A percentile compares a stretch with the other conserved stretches of the same genome.
These are phyloP conservation scores for Heliconius melpomene DNA, from an alignment of 1,140 invertebrate genomes.

Conservation along the genomic window DNA sequence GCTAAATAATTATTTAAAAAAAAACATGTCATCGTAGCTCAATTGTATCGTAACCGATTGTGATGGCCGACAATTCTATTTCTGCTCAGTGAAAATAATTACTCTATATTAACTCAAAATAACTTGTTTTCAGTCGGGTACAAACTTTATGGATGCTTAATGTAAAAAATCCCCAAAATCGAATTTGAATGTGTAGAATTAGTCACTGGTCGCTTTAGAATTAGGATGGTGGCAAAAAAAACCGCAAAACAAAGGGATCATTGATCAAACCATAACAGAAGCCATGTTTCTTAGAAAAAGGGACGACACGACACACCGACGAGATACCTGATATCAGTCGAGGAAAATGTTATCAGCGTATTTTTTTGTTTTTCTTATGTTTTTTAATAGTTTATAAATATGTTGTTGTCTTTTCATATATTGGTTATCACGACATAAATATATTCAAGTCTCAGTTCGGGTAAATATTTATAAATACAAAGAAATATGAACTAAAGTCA, in stretches of 20 bases:
- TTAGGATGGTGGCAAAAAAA: too few relatives aligned
- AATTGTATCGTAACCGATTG: too few relatives aligned
- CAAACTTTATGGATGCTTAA: too few relatives aligned
- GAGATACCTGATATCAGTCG: not conserved
- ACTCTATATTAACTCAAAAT: too few relatives aligned
- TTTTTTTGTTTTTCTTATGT: not conserved
- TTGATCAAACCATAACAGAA: constrained; percentile 6
- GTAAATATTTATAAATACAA: too few relatives aligned
- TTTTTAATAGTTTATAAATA: not conserved
- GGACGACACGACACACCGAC: not conserved
- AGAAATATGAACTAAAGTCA: too few relatives aligned
- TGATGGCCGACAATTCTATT: too few relatives aligned
- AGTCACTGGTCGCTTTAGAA: not conserved
- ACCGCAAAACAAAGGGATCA: not conserved
- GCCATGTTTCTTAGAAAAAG: not conserved
- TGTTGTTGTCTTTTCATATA: too few relatives aligned
- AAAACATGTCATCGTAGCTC: not conserved
- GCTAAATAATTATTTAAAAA: not conserved
- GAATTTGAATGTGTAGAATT: not conserved
- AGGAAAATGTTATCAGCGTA: not conserved
- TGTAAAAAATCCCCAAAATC: not conserved
- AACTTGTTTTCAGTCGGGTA: not conserved
- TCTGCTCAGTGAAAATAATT: too few relatives aligned
- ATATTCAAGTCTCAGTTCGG: too few relatives aligned
- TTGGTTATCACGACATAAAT: too few relatives aligned